These are phyloP conservation scores for Pristionchus maxplancki DNA, from an alignment of 2,888 invertebrate genomes.

Conservation along the genomic window DNA sequence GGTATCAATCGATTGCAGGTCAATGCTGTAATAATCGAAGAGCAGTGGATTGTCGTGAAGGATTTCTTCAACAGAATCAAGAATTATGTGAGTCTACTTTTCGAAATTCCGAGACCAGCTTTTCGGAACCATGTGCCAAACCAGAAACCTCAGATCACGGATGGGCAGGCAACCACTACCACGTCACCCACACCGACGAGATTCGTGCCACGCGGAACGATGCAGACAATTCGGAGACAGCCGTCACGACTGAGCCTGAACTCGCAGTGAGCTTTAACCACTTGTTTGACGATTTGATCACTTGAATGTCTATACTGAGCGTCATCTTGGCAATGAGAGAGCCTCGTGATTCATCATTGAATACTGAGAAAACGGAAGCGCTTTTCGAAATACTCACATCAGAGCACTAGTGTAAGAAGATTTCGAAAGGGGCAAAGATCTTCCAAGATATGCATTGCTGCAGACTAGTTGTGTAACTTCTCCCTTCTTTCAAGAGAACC, in stretches of 20 bases:
- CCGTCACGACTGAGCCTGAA: not conserved
- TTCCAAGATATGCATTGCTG: too few relatives aligned
- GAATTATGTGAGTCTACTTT: not conserved
- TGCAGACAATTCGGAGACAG: not conserved
- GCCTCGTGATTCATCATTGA: too few relatives aligned
- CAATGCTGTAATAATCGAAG: slow-evolving; percentile 15
- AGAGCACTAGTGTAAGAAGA: too few relatives aligned
- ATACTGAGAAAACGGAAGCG: too few relatives aligned
- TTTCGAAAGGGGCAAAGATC: not conserved
- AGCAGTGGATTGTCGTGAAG: slow-evolving; percentile 22
- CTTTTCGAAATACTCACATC: not conserved
- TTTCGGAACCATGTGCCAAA: not conserved
- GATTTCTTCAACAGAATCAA: not conserved
- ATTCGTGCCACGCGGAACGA: not conserved
- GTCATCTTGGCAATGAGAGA: too few relatives aligned
- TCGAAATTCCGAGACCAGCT: not conserved
- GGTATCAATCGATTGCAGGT: not conserved
- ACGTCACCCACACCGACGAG: not conserved
- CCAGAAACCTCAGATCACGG: not conserved
- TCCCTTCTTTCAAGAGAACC: too few relatives aligned
- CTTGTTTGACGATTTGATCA: too few relatives aligned
- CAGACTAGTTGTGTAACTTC: too few relatives aligned
- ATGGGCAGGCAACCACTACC: not conserved
- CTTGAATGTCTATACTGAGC: too few relatives aligned
- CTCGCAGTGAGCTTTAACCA: not conserved